Evolutionary conservation across 1,140 invertebrate species (phyloP), one percentile per base, ranked within the genome.

Genomic region (Nomia melanderi): DNA sequence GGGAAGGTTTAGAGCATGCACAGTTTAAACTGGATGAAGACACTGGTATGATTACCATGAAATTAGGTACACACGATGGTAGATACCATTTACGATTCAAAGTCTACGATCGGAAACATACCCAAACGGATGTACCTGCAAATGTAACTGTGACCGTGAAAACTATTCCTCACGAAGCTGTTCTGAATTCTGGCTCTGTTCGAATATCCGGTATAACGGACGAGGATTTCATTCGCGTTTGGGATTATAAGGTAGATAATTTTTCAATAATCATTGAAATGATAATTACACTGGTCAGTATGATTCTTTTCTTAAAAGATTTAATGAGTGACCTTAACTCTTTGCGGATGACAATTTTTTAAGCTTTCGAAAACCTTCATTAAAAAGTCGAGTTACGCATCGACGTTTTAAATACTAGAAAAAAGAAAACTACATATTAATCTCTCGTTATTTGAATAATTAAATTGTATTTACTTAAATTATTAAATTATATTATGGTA

Each of bases 1-100:
- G 97, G 97, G 96, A 97, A 88, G 94, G 94, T 57, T 92, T 94
- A 62, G 97, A 97, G 88, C 95, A 97, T 91, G 95, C 96, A 5
- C 94, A 96, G 81, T 98, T 98, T 88, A 96, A 95, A 67, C 90
- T 99, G 8, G 96, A 98, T 89, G 95, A 97, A 88, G 96, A 98
- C 88, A 96, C 97, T 0, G 98, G 98, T 5, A 98, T 98, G 96
- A 97, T 99, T 75, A 97, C 96, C 56, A 99, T 99, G 97, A 95
- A 95, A 86, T 96, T 97, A 77, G 97, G 97, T 31, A 98, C 97
- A 0, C 95, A 95, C 78, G 97, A 97, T 88, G 97, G 97, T 8
- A 94, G 94, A 88, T 98, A 96, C 86, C 95, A 97, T 87, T 93
- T 99, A 50, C 94, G 95, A 69, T 98, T 99, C 89, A 97, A 97